Evolutionary conservation across 2,113 vertebrate genomes (phyloP).

Genomic region (Campylomormyrus tamandua): DNA sequence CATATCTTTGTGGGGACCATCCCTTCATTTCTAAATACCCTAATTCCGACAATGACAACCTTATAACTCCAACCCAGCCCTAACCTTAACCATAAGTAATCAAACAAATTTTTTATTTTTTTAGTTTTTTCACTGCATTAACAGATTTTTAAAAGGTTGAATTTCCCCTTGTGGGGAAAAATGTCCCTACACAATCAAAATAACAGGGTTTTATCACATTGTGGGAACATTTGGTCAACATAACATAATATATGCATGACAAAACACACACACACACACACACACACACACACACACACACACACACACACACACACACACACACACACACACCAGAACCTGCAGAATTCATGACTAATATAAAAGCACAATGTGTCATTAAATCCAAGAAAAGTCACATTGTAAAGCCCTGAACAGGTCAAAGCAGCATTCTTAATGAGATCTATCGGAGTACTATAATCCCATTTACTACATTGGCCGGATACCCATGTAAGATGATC

Average conservation of each 20-base stretch:
- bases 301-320: background rate
- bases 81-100: background rate
- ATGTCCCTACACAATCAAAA: background rate
- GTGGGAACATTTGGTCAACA: background rate
- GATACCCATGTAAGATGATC: background rate
- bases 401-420: background rate
- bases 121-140: background rate
- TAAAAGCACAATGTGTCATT: background rate
- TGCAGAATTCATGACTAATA: background rate
- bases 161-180: background rate
- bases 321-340: background rate
- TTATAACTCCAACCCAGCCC: background rate
- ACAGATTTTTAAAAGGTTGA: background rate
- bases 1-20: background rate
- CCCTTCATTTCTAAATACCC: background rate
- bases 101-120: background rate
- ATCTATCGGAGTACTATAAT: background rate
- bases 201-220: background rate
- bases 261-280: background rate
- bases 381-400: background rate
- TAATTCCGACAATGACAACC: background rate
- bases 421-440: background rate
- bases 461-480: background rate
- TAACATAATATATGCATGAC: background rate
- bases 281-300: background rate